Evolutionary conservation across 1,140 invertebrate genomes (phyloP), one percentile per base, ranked within the genome.

Genomic region (Drosophila pachea): DNA sequence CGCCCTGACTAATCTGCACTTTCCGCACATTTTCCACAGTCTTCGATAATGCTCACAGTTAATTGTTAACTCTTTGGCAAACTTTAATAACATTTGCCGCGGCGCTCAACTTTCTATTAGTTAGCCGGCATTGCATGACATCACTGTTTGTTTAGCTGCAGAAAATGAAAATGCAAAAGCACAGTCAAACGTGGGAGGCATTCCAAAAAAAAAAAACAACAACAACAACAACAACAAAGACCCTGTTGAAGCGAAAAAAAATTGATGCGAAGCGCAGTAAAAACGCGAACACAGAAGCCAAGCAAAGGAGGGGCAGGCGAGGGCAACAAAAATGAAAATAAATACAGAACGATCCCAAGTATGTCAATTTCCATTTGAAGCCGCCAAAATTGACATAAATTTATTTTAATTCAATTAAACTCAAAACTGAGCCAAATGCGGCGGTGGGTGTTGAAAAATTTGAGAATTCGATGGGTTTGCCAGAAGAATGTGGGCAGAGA

Each of bases 361-460:
- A 71, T 78, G 76, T 72, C 76, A 78, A 64, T 78, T 78, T 72
- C 76, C 76, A 75, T 78, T 78, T 71, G 38, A 61, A 32, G 61
- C 54, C 6, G 52, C 45, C 29, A 65, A 66, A 71, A 75, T 61
- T 60, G 67, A 62, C 58, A 71, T 59, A 52, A 74, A 83, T 78
- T 66, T 53, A 64, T 77, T 74, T 77, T 77, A 82, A 83, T 82
- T 78, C 68, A 81, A 81, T 82, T 82, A 82, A 82, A 76, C 14
- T 48, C 49, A 68, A 62, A 48, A 62, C 42, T 48, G 22, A 7
- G 31, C 16, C 29, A 40, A 61, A 38, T 14, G 31, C 49, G 36
- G 58, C 14, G 49, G 36, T 8, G 40, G 43, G 12, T 22, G 22
- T n/a, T n/a, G n/a, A n/a, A n/a, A n/a, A n/a, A n/a, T n/a, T n/a